Evolutionary conservation across 2,797 vertebrate species (phyloP).

Genomic region (Girardinus metallicus): DNA sequence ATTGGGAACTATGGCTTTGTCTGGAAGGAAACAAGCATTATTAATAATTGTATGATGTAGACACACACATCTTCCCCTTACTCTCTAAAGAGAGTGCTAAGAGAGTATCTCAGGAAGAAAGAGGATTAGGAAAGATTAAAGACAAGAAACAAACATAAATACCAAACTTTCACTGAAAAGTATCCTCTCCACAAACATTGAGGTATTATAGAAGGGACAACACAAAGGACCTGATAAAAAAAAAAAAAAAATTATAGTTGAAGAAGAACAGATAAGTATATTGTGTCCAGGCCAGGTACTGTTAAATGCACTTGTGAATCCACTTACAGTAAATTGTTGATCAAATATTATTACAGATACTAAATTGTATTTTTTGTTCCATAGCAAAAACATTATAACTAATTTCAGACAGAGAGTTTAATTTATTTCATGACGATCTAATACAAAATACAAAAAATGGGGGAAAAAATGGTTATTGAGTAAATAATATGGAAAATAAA

Average conservation of each 20-base stretch:
- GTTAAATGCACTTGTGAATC: background rate
- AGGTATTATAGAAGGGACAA: background rate
- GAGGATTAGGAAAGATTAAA: background rate
- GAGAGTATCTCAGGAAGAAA: background rate
- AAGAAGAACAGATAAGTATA: background rate
- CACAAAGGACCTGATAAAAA: background rate
- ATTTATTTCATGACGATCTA: background rate
- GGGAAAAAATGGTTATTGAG: background rate
- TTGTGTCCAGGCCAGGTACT: background rate
- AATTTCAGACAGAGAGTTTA: background rate
- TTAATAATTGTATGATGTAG: slow-evolving; percentile 4
- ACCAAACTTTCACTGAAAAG: background rate
- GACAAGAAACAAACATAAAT: background rate
- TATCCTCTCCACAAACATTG: background rate
- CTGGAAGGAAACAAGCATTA: slow-evolving; percentile 4
- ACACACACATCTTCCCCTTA: background rate
- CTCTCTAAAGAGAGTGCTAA: background rate
- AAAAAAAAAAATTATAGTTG: background rate
- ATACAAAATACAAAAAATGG: too few relatives aligned
- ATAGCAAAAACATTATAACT: background rate
- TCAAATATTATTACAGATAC: background rate
- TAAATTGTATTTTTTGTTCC: background rate
- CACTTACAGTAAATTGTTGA: background rate
- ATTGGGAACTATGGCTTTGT: background rate
- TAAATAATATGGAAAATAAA: background rate